Conservation (phyloP, 2,888 invertebrate genomes). For the Acrobasis repandana region DNA sequence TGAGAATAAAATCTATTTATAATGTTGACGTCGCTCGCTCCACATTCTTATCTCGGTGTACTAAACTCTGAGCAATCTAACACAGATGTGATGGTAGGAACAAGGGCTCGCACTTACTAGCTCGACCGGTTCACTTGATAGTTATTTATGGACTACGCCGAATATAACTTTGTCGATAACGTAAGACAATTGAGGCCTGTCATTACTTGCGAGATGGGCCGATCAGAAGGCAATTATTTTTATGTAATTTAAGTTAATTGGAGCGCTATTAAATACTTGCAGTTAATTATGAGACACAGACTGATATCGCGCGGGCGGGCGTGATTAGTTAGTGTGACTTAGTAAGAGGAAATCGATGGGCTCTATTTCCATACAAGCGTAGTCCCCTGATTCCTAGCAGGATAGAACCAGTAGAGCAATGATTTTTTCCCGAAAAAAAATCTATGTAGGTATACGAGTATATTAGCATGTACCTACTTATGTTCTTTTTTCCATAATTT, state of each 20-base stretch:
- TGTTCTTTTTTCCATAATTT: too few species aligned
- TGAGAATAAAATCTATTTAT: slow-evolving; percentile 78
- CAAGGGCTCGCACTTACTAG: slow-evolving; percentile 31
- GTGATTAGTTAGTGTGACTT: too few species aligned
- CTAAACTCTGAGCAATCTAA: slow-evolving; percentile 54
- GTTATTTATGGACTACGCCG: slow-evolving; percentile 31
- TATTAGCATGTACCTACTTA: too few species aligned
- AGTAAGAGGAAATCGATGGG: too few species aligned
- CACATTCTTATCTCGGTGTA: slow-evolving; percentile 75
- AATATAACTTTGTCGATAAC: slow-evolving; percentile 22
- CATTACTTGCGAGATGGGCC: slow-evolving; percentile 8
- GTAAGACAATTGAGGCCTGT: slow-evolving; percentile 10
- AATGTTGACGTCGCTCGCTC: slow-evolving; percentile 73
- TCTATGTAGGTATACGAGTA: too few species aligned
- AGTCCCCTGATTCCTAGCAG: too few species aligned
- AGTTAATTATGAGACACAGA: background rate
- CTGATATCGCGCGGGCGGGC: too few species aligned
- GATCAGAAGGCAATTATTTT: background rate
- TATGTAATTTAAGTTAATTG: slow-evolving; percentile 5
- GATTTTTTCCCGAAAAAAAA: too few species aligned
- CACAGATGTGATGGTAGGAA: slow-evolving; percentile 52
- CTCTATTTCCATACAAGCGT: too few species aligned
- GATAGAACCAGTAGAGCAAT: too few species aligned
- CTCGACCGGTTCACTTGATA: slow-evolving; percentile 25
- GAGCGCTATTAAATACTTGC: background rate